A percentile compares a stretch with the other conserved stretches of the same genome.
These are phyloP conservation scores for Mustela nigripes DNA, from an alignment of 2,113 vertebrate genomes.

Conservation along the genomic window DNA sequence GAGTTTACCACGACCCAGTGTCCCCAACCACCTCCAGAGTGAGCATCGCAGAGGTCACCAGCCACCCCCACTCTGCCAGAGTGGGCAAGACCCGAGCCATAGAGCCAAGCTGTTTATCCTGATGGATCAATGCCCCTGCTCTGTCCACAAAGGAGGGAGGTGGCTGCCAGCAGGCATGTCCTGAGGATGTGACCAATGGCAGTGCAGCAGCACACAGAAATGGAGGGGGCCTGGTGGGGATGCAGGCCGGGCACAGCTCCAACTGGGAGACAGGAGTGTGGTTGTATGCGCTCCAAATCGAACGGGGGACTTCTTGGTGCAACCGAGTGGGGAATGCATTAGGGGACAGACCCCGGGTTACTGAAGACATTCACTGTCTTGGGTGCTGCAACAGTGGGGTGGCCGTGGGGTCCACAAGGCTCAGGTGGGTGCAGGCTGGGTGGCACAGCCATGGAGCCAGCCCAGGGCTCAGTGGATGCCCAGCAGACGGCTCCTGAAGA, in stretches of 20 bases:
- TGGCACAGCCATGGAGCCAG: neutral
- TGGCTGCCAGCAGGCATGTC: no score
- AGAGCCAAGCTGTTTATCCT: accelerated
- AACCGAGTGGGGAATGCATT: neutral
- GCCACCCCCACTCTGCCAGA: neutral
- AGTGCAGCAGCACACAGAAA: no score
- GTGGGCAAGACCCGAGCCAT: neutral
- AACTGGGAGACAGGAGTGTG: no score
- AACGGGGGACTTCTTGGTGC: neutral
- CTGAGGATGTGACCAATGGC: neutral
- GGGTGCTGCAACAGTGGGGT: accelerated
- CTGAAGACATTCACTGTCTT: neutral
- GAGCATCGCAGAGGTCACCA: accelerated
- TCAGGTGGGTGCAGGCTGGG: neutral
- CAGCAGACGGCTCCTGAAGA: neutral
- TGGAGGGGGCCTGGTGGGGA: accelerated
- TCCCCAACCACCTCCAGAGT: neutral
- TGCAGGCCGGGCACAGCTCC: neutral
- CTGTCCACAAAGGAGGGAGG: neutral
- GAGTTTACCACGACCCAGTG: accelerated
- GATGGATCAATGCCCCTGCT: neutral
- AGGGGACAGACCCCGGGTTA: neutral
- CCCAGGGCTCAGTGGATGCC: neutral
- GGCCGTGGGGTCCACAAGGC: neutral
- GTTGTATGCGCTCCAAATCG: neutral